Percentiles rank a stretch among this genome's conserved stretches.
Evolutionary conservation across 2,113 vertebrate species (phyloP).

Genomic region (Petrocephalus microphthalmus): DNA sequence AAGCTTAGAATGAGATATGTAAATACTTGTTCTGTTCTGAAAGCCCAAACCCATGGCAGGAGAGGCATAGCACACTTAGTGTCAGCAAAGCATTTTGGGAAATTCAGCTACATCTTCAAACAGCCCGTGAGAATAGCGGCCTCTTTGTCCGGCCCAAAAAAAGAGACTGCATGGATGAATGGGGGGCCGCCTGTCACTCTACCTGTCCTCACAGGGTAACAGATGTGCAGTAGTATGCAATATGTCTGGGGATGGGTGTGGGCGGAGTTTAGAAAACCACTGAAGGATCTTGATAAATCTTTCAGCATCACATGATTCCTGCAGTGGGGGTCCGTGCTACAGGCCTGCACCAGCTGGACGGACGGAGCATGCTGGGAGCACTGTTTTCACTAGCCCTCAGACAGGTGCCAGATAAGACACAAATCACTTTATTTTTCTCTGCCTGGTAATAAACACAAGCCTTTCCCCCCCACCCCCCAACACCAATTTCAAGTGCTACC

Average conservation of each 20-base stretch:
- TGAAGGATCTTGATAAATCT: background rate
- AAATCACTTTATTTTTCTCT: background rate
- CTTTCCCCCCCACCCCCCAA: background rate
- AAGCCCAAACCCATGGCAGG: background rate
- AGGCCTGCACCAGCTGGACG: background rate
- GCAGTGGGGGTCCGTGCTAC: background rate
- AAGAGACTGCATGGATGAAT: background rate
- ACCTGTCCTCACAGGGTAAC: background rate
- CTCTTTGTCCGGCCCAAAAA: background rate
- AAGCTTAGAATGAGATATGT: background rate
- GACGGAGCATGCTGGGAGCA: background rate
- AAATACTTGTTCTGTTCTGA: background rate
- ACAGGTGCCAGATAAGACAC: background rate
- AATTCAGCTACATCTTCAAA: background rate
- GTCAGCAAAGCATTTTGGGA: background rate
- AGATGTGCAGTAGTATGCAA: background rate
- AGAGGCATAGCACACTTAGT: background rate
- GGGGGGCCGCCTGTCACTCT: background rate
- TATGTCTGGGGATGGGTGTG: background rate
- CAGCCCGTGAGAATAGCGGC: background rate
- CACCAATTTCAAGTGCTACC: background rate
- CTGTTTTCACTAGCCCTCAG: background rate
- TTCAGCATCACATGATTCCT: background rate
- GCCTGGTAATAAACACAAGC: background rate
- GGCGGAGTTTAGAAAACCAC: background rate